Percentiles rank a stretch among this genome's conserved stretches.
These are phyloP conservation scores for Orgyia antiqua DNA, from an alignment of 2,888 invertebrate genomes.

Conservation along the genomic window DNA sequence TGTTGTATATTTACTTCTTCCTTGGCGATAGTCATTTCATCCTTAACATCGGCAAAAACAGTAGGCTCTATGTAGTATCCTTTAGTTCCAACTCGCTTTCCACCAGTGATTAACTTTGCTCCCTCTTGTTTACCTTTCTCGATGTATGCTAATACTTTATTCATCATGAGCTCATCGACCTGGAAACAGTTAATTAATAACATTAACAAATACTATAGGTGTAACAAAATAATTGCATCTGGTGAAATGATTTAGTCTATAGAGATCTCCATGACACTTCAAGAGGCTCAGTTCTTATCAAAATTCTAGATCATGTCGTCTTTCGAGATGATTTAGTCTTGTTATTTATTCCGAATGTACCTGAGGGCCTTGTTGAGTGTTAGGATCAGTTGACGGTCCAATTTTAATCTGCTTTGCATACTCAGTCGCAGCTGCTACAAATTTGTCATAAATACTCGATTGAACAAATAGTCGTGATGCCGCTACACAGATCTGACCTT, in stretches of 20 bases:
- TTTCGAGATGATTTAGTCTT: too few species aligned
- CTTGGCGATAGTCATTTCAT: constrained; percentile 85
- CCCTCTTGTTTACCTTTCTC: constrained; percentile 88
- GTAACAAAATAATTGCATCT: too few species aligned
- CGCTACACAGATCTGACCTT: constrained; percentile 51
- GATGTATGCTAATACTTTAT: constrained; percentile 85
- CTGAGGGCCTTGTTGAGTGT: constrained; percentile 43
- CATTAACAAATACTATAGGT: neutral
- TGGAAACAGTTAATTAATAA: constrained; percentile 31
- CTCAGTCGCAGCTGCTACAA: constrained; percentile 83
- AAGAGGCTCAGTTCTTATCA: too few species aligned
- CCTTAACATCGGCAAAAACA: constrained; percentile 85
- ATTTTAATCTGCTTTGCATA: constrained; percentile 82
- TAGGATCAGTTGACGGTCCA: constrained; percentile 63
- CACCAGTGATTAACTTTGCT: constrained; percentile 87
- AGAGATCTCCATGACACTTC: too few species aligned
- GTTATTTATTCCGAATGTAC: too few species aligned
- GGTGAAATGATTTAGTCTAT: too few species aligned
- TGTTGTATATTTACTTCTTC: constrained; percentile 84
- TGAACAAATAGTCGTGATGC: constrained; percentile 54
- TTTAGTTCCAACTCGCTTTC: constrained; percentile 76
- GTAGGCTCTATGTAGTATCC: constrained; percentile 90
- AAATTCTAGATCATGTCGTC: too few species aligned
- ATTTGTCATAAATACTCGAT: constrained; percentile 85
- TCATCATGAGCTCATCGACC: constrained; percentile 84